A percentile compares a stretch with the other conserved stretches of the same genome.
Evolutionary conservation across 2,888 invertebrate genomes (phyloP).

Genomic region (Cerastis leucographa): DNA sequence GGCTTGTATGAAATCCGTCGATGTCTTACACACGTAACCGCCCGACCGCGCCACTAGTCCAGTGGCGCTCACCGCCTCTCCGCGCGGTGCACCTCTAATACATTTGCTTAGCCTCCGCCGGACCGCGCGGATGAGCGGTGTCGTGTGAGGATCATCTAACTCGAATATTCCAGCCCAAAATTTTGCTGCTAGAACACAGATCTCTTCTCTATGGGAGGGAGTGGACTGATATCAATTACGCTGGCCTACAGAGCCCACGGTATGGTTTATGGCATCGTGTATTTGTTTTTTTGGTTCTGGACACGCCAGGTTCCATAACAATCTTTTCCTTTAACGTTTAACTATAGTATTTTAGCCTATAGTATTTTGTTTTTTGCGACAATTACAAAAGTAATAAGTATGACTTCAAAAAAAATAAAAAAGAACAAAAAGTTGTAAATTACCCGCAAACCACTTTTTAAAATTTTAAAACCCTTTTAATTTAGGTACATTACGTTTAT

Average conservation of each 20-base stretch:
- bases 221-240: neutral
- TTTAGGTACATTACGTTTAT: neutral
- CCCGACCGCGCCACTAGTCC: neutral
- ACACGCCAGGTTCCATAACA: neutral
- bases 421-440: too few species aligned
- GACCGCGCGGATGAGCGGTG: neutral
- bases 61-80: neutral
- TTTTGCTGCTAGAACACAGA: neutral
- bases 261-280: too few species aligned
- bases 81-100: neutral
- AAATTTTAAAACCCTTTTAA: neutral
- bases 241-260: too few species aligned
- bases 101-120: neutral
- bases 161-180: neutral
- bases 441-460: too few species aligned
- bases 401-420: too few species aligned
- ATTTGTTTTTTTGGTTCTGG: neutral
- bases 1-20: neutral
- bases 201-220: neutral
- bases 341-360: too few species aligned
- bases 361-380: too few species aligned
- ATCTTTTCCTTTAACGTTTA: neutral
- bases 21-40: neutral
- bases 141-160: neutral
- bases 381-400: too few species aligned